Evolutionary conservation across 2,797 vertebrate genomes (phyloP).

Genomic region (Myiothlypis chrysogaster): DNA sequence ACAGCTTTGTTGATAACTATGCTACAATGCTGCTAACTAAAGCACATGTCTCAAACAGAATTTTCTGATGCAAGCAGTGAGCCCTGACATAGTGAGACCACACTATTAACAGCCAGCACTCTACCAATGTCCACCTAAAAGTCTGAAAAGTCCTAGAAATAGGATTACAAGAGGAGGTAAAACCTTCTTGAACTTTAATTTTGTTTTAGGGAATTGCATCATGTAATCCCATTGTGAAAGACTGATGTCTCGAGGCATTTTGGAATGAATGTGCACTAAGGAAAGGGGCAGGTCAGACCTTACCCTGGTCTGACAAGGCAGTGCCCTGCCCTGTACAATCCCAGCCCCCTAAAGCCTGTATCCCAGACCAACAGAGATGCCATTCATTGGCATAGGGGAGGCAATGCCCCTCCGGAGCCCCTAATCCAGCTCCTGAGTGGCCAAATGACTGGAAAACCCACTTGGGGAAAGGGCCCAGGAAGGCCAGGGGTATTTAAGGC

Average conservation of each 20-base stretch:
- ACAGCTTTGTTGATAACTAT: background rate
- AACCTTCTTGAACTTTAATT: background rate
- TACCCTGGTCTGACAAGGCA: background rate
- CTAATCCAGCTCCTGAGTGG: too few species aligned
- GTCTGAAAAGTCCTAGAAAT: background rate
- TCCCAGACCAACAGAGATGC: background rate
- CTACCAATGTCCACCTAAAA: background rate
- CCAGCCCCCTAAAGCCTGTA: background rate
- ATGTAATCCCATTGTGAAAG: background rate
- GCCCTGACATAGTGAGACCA: background rate
- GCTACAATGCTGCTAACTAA: background rate
- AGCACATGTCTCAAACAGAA: background rate
- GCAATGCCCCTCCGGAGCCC: background rate
- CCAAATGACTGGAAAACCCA: background rate
- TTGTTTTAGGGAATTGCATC: background rate
- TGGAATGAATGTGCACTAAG: too few species aligned
- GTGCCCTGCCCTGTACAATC: too few species aligned
- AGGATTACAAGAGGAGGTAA: background rate
- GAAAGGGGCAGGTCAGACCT: background rate
- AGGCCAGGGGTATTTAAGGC: background rate
- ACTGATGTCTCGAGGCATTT: accelerated
- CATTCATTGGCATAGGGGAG: too few species aligned
- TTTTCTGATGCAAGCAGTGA: background rate
- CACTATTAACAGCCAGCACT: background rate
- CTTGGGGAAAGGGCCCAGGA: background rate